Percentiles rank a stretch among this genome's conserved stretches.
phyloP scores from a whole-genome alignment of 2,113 vertebrate species.

The Silurus glanis region DNA sequence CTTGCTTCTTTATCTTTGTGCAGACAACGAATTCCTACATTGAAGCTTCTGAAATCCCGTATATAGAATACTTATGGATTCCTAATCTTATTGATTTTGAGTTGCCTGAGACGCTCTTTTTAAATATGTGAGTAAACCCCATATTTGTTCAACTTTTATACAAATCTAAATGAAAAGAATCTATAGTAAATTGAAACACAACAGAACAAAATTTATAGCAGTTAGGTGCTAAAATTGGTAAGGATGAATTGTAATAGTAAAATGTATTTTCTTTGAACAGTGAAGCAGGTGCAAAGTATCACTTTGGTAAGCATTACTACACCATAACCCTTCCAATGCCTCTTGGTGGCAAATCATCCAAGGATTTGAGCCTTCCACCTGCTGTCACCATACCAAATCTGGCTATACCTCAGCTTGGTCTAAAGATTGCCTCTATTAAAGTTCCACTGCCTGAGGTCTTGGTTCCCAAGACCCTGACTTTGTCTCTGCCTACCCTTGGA shows the following conservation, averaged over 20 bases:
- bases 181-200: not conserved
- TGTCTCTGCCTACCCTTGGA: slow-evolving; percentile 80
- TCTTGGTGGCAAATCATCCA: slow-evolving; percentile 82
- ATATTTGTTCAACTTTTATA: not conserved
- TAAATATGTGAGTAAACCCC: slow-evolving; percentile 77
- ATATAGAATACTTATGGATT: slow-evolving; percentile 75
- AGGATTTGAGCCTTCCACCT: slow-evolving; percentile 73
- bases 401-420: slow-evolving; percentile 72
- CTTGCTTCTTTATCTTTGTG: slow-evolving; percentile 6
- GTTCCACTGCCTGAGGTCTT: slow-evolving; percentile 77
- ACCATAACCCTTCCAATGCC: slow-evolving; percentile 79
- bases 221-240: not conserved
- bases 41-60: slow-evolving; percentile 75
- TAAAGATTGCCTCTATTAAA: slow-evolving; percentile 73
- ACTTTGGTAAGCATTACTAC: slow-evolving; percentile 76
- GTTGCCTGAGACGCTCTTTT: slow-evolving; percentile 83
- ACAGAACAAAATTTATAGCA: not conserved
- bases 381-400: slow-evolving; percentile 74
- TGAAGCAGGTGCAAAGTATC: slow-evolving; percentile 77
- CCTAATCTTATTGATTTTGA: slow-evolving; percentile 75
- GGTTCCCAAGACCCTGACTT: slow-evolving; percentile 72
- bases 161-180: not conserved
- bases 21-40: slow-evolving; percentile 83
- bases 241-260: not conserved
- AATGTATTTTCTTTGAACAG: slow-evolving; percentile 70